phyloP scores from a whole-genome alignment of 1,140 invertebrate genomes.

The Drosophila malerkotliana region DNA sequence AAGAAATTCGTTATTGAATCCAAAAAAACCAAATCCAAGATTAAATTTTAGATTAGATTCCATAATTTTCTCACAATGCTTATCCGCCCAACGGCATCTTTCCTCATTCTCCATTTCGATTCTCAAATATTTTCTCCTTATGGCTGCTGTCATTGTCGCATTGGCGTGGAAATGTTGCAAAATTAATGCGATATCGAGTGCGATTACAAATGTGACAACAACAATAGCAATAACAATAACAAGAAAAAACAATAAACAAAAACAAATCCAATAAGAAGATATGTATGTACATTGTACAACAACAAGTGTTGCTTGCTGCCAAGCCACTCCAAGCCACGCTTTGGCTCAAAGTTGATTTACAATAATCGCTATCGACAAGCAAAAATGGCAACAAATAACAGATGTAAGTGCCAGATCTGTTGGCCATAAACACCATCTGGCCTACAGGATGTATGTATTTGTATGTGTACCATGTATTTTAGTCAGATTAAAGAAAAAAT shows the following conservation, averaged over 20 bases:
- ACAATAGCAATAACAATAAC: slow-evolving; percentile 2
- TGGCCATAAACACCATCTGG: slow-evolving; percentile 45
- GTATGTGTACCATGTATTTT: too few species aligned
- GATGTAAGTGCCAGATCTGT: slow-evolving; percentile 33
- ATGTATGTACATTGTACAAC: not conserved
- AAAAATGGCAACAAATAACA: slow-evolving; percentile 31
- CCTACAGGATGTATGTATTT: slow-evolving; percentile 27
- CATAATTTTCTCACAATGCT: not conserved
- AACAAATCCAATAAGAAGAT: not conserved
- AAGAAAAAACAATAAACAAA: not conserved
- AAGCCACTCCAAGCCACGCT: slow-evolving; percentile 26
- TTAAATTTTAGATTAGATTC: too few species aligned
- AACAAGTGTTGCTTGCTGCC: slow-evolving; percentile 18
- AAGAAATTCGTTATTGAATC: too few species aligned
- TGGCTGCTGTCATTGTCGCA: slow-evolving; percentile 33
- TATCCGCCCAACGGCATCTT: not conserved
- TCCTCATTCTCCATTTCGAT: not conserved
- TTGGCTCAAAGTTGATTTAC: slow-evolving; percentile 58
- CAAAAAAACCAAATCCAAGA: too few species aligned
- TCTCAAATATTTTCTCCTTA: slow-evolving; percentile 1
- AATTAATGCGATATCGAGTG: slow-evolving; percentile 62
- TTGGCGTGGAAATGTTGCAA: slow-evolving; percentile 54
- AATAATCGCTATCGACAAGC: slow-evolving; percentile 57
- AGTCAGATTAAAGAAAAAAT: not conserved
- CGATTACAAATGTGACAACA: slow-evolving; percentile 44